Percentiles rank a stretch among this genome's conserved stretches.
Conservation (phyloP, 2,888 invertebrate genomes). For the Kryphioiulus occultus region DNA sequence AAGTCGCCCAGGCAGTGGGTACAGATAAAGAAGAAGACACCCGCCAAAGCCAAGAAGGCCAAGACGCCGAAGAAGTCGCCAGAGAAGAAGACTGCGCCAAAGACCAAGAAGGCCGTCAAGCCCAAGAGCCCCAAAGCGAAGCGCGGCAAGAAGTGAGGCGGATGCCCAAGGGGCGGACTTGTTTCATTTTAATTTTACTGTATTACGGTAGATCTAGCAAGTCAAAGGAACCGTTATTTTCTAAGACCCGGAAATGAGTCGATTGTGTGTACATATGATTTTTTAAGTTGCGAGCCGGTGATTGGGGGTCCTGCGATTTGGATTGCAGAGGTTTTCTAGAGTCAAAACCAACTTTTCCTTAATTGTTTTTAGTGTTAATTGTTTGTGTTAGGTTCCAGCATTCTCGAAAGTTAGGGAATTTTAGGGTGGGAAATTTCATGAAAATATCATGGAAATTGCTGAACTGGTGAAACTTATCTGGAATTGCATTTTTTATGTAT, state of each 20-base stretch:
- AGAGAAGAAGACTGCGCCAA: slow-evolving; percentile 49
- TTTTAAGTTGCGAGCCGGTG: neutral
- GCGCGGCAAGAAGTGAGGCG: slow-evolving; percentile 21
- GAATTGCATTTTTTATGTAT: no score
- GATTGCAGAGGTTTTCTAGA: neutral
- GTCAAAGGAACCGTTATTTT: neutral
- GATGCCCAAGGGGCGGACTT: neutral
- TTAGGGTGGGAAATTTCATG: no score
- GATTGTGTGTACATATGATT: neutral
- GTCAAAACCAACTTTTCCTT: neutral
- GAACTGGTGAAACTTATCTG: no score
- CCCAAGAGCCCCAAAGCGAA: slow-evolving; percentile 24
- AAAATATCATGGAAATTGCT: no score
- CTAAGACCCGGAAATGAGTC: neutral
- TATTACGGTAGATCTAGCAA: neutral
- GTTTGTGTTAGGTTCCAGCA: no score
- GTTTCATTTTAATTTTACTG: neutral
- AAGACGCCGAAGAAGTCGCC: slow-evolving; percentile 55
- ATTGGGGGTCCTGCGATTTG: neutral
- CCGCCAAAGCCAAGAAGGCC: slow-evolving; percentile 53
- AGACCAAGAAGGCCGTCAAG: slow-evolving; percentile 25
- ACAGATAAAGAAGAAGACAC: slow-evolving; percentile 53
- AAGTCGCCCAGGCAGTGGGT: slow-evolving; percentile 54
- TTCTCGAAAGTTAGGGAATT: no score
- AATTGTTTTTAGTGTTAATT: no score